These are phyloP conservation scores for Epizoanthus illoricatus DNA, from an alignment of 92 coral and sea anemone genomes.

Conservation along the genomic window DNA sequence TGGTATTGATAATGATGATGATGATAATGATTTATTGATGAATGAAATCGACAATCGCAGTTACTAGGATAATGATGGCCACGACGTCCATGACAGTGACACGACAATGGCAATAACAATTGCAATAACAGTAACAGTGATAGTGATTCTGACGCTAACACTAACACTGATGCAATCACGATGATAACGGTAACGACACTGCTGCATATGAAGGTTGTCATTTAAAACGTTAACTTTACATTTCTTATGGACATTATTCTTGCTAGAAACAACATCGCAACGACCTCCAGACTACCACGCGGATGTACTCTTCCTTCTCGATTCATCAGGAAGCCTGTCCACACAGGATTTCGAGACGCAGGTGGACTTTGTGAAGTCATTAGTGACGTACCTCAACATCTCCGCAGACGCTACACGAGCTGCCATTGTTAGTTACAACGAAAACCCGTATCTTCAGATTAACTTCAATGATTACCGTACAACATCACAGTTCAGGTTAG, in stretches of 20 bases:
- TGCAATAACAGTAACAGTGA: too few species aligned
- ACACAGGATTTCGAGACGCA: constrained; percentile 65
- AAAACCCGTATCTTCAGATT: constrained; percentile 56
- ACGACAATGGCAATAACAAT: too few species aligned
- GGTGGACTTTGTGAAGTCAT: constrained; percentile 58
- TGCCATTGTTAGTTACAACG: constrained; percentile 83
- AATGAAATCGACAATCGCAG: too few species aligned
- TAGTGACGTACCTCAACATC: constrained; percentile 63
- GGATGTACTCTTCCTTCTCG: constrained; percentile 79
- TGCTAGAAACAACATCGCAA: constrained; percentile 33
- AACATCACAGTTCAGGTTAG: constrained; percentile 46
- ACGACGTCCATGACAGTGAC: too few species aligned
- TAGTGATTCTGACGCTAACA: too few species aligned
- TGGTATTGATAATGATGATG: too few species aligned
- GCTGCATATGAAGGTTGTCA: too few species aligned
- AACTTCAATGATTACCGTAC: constrained; percentile 52
- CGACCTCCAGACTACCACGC: constrained; percentile 44
- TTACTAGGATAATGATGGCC: too few species aligned
- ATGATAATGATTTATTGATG: too few species aligned
- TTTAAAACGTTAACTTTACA: not conserved
- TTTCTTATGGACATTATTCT: not conserved
- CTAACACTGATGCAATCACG: too few species aligned
- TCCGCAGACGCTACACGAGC: constrained; percentile 80
- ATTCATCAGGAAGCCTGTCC: constrained; percentile 69
- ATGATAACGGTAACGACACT: too few species aligned